Evolutionary conservation across 2,888 invertebrate genomes (phyloP), one percentile per base, ranked within the genome.

Genomic region (Zootermopsis nevadensis): DNA sequence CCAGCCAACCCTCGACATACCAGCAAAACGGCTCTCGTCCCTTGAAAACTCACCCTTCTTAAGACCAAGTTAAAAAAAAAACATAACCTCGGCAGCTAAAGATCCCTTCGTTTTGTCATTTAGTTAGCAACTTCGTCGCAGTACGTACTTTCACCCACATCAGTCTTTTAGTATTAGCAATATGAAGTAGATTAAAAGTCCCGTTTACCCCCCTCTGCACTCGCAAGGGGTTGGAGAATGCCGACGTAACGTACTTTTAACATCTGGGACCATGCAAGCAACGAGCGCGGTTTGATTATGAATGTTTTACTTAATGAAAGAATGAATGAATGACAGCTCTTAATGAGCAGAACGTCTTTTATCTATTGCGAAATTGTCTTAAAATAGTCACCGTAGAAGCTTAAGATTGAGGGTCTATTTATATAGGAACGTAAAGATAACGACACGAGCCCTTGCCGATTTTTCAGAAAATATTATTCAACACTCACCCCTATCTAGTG

Each of bases 131-230:
- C 2, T 60, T 48, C 48, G 19, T 48, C 12, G 48, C 48, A 48
- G 6, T 4, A 4, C 4, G 8, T 15, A 3, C 53, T 19, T 60
- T n/a, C 27, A 27, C 60, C 60, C 60, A n/a, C 60, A 60, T 60
- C 60, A 6, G n/a, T 60, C 60, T 60, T 60, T 27, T n/a, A 27
- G n/a, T 60, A 60, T 60, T 60, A 60, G 27, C n/a, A 60, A 60
- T 60, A 60, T 60, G 60, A 60, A 60, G 60, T 27, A 60, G 60
- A 60, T 60, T 60, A 60, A 60, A 60, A 60, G 60, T 60, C 60
- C 19, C 3, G 19, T 48, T 3, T 19, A 48, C 15, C 12, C 48
- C 48, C 48, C 48, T 48, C 6, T 27, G 60, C 60, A 27, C 60
- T 24, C n/a, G 27, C 0, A 60, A n/a, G 60, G 60, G 27, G 48